Conservation (phyloP, 2,888 invertebrate genomes). For the Caenorhabditis panamensis region DNA sequence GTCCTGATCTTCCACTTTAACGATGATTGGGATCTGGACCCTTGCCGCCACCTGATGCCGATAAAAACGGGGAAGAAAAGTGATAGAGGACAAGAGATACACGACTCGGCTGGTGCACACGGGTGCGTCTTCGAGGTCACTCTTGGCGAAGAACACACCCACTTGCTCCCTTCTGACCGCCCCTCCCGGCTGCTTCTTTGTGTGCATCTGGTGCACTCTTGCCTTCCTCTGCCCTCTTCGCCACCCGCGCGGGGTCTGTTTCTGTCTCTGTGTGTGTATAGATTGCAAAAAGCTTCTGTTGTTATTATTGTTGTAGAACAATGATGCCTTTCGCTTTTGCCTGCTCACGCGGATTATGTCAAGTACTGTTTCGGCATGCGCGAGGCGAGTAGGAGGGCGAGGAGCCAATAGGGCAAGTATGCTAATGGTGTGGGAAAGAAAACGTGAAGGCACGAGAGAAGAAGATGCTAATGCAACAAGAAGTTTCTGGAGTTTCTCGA, state of each 20-base stretch:
- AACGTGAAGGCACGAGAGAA: conserved; percentile 18
- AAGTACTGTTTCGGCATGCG: conserved; percentile 50
- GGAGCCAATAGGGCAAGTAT: conserved; percentile 34
- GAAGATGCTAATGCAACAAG: conserved; percentile 50
- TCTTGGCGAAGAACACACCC: conserved; percentile 53
- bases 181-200: conserved; percentile 34
- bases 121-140: conserved; percentile 53
- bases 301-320: conserved; percentile 57
- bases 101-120: conserved; percentile 40
- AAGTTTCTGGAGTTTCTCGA: conserved; percentile 19
- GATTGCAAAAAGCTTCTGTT: conserved; percentile 59
- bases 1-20: neutral
- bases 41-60: neutral
- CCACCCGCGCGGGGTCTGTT: conserved; percentile 35
- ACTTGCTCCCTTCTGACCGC: conserved; percentile 41
- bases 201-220: conserved; percentile 54
- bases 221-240: conserved; percentile 3
- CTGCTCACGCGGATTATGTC: conserved; percentile 57
- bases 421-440: conserved; percentile 49
- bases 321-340: conserved; percentile 38
- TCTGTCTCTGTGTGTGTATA: conserved; percentile 40
- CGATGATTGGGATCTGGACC: neutral
- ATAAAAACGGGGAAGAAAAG: neutral
- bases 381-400: conserved; percentile 3
- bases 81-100: conserved; percentile 49